A percentile compares a stretch with the other conserved stretches of the same genome.
These are phyloP conservation scores for Kryptopterus vitreolus DNA, from an alignment of 2,797 vertebrate species.

Conservation along the genomic window DNA sequence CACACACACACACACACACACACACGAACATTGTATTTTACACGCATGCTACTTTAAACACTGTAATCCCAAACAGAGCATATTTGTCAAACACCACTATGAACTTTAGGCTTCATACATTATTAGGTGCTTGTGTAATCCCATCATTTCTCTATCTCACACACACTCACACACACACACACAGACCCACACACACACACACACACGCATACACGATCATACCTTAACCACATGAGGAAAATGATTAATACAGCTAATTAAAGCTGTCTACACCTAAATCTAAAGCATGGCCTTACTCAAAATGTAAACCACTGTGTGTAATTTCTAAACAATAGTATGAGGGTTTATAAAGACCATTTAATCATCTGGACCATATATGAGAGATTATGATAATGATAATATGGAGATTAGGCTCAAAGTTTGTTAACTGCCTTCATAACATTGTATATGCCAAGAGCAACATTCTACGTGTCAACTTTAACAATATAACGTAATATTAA, in stretches of 20 bases:
- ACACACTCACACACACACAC: conserved; percentile 11
- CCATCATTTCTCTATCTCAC: background rate
- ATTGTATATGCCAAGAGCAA: conserved; percentile 1
- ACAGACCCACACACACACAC: background rate
- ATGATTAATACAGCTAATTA: background rate
- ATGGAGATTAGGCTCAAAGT: too few relatives aligned
- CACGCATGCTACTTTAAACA: conserved; percentile 12
- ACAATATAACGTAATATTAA: conserved; percentile 6
- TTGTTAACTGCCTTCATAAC: background rate
- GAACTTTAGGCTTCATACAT: conserved; percentile 18
- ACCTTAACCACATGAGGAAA: background rate
- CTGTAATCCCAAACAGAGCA: conserved; percentile 8
- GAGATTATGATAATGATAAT: background rate
- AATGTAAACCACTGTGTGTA: background rate
- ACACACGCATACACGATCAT: background rate
- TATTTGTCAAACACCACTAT: conserved; percentile 18
- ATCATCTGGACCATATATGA: background rate
- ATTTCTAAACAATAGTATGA: background rate
- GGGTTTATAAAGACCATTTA: background rate
- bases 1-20: conserved; percentile 25
- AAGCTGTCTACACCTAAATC: background rate
- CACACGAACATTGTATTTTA: background rate
- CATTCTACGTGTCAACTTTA: conserved; percentile 13
- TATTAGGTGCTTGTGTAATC: background rate
- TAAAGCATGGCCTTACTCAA: background rate